Percentiles rank a stretch among this genome's conserved stretches.
Evolutionary conservation across 2,888 invertebrate species (phyloP).

Genomic region (Pollenia angustigena): DNA sequence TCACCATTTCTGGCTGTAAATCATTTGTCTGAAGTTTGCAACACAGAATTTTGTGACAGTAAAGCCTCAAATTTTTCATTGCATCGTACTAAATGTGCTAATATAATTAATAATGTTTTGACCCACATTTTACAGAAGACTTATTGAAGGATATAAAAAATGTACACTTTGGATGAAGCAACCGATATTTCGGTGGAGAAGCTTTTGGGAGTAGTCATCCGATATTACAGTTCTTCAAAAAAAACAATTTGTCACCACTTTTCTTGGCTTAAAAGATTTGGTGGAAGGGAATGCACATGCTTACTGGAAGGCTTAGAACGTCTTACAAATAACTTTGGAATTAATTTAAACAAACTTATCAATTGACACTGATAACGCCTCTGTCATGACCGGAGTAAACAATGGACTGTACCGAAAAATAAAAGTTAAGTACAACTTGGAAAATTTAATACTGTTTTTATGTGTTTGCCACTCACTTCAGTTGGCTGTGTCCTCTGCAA

Average conservation of each 20-base stretch:
- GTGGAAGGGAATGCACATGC: not conserved
- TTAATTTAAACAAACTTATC: slow-evolving; percentile 29
- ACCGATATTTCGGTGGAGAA: slow-evolving; percentile 40
- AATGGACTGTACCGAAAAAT: slow-evolving; percentile 10
- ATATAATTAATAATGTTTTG: slow-evolving; percentile 31
- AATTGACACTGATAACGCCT: slow-evolving; percentile 24
- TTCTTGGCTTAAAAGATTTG: slow-evolving; percentile 31
- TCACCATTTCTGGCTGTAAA: slow-evolving; percentile 6
- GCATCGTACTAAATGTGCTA: slow-evolving; percentile 32
- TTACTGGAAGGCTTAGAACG: slow-evolving; percentile 18
- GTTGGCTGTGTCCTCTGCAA: slow-evolving; percentile 40
- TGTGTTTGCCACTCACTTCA: slow-evolving; percentile 51
- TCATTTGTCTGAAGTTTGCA: slow-evolving; percentile 19
- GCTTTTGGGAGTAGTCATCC: slow-evolving; percentile 21
- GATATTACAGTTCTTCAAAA: slow-evolving; percentile 23
- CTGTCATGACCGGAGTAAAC: not conserved
- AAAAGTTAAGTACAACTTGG: slow-evolving; percentile 8
- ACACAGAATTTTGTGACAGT: not conserved
- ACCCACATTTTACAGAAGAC: slow-evolving; percentile 5
- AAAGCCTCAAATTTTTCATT: not conserved
- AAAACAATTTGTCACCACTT: slow-evolving; percentile 38
- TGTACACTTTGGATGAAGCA: slow-evolving; percentile 14
- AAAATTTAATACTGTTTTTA: slow-evolving; percentile 25
- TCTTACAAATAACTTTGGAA: slow-evolving; percentile 1
- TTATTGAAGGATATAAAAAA: not conserved